Conservation (phyloP, 2,888 invertebrate species). For the Brachyopa scutellaris region DNA sequence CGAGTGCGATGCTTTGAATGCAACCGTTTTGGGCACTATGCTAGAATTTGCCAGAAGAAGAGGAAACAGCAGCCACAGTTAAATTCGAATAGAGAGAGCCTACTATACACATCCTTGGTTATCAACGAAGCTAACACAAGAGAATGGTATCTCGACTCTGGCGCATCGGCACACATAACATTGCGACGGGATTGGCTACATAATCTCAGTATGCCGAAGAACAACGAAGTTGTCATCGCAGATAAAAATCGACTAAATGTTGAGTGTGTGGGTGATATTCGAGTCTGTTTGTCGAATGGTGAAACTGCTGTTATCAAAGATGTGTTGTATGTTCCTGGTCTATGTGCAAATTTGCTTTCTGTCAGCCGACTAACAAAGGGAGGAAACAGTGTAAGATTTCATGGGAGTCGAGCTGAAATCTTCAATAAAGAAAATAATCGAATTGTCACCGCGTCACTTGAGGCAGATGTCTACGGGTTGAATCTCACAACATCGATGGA, state of each 20-base stretch:
- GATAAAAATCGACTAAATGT: not conserved
- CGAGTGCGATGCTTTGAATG: not conserved
- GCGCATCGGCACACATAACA: not conserved
- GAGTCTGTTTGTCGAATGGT: not conserved
- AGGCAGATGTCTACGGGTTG: conserved; percentile 7
- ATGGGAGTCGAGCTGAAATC: not conserved
- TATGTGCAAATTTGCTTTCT: conserved; percentile 25
- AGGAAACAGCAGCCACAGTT: not conserved
- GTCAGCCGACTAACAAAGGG: conserved; percentile 7
- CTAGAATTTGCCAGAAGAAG: not conserved
- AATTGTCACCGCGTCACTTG: not conserved
- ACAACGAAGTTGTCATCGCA: not conserved
- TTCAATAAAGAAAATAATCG: not conserved
- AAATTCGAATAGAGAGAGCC: not conserved
- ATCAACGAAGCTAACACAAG: not conserved
- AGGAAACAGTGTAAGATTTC: conserved; percentile 12
- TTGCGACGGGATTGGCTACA: not conserved
- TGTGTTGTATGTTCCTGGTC: conserved; percentile 5
- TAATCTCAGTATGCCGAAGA: not conserved
- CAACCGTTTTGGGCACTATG: not conserved
- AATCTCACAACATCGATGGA: not conserved
- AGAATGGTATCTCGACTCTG: not conserved
- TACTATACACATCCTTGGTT: not conserved
- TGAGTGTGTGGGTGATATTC: not conserved
- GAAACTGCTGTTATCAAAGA: not conserved